A percentile compares a stretch with the other conserved stretches of the same genome.
Evolutionary conservation across 2,888 invertebrate genomes (phyloP).

Genomic region (Cephus nigrinus): DNA sequence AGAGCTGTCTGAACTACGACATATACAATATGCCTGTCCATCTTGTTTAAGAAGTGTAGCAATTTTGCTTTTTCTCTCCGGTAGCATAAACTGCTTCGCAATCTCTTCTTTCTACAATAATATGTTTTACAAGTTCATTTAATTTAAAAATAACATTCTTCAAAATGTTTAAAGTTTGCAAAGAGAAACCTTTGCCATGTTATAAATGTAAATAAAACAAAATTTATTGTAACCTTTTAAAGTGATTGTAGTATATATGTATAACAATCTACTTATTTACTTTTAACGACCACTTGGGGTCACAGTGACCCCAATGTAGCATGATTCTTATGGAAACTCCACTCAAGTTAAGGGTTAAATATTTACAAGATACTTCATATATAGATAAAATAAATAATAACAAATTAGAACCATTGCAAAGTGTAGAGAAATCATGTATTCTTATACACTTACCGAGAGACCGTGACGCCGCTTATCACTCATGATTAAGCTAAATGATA

Average conservation of each 20-base stretch:
- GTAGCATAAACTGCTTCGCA: conserved; percentile 87
- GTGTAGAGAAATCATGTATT: not conserved
- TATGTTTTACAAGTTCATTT: conserved; percentile 12
- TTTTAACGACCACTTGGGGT: no score
- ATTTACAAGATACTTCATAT: not conserved
- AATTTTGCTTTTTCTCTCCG: conserved; percentile 91
- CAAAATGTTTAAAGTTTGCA: not conserved
- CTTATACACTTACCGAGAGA: conserved; percentile 42
- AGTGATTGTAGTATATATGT: no score
- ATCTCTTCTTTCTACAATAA: conserved; percentile 83
- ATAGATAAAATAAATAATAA: not conserved
- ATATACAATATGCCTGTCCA: conserved; percentile 94
- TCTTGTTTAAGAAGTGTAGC: conserved; percentile 88
- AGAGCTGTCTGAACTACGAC: conserved; percentile 91
- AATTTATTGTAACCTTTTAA: no score
- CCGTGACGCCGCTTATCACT: conserved; percentile 46
- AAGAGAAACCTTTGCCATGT: not conserved
- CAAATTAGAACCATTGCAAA: not conserved
- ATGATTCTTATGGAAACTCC: no score
- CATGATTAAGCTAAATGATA: conserved; percentile 23
- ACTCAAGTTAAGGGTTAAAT: not conserved
- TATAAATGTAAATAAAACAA: not conserved
- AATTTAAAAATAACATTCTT: not conserved
- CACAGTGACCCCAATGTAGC: no score
- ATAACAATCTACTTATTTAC: no score